phyloP scores from a whole-genome alignment of 2,797 vertebrate species.

The Danionella dracula region DNA sequence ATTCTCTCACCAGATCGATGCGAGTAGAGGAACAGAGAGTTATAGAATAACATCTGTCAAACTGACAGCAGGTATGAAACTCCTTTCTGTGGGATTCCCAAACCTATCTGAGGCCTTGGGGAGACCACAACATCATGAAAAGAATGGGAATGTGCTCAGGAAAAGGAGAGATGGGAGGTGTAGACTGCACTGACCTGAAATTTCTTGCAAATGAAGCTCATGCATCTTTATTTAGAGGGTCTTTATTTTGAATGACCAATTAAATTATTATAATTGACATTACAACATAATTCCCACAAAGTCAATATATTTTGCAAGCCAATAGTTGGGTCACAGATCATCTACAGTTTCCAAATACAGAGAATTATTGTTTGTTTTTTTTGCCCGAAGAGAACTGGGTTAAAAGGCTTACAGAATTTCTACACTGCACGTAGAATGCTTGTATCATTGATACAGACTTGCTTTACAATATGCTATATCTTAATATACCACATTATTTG shows the following conservation, averaged over 20 bases:
- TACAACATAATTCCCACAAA: too few species aligned
- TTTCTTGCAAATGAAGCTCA: neutral
- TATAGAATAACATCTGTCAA: slow-evolving; percentile 23
- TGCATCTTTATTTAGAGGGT: neutral
- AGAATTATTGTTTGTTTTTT: too few species aligned
- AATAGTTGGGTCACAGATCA: too few species aligned
- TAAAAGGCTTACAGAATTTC: too few species aligned
- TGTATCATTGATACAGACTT: too few species aligned
- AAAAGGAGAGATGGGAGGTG: neutral
- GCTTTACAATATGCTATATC: too few species aligned
- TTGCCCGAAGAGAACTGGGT: too few species aligned
- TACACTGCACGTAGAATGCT: too few species aligned
- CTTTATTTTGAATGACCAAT: neutral
- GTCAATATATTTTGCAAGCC: too few species aligned
- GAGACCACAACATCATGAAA: too few species aligned
- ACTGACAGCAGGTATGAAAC: slow-evolving; percentile 31
- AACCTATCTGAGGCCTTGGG: neutral
- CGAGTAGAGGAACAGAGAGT: slow-evolving; percentile 5
- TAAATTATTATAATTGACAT: neutral
- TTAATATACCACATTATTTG: too few species aligned
- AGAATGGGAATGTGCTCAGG: neutral
- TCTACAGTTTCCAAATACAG: too few species aligned
- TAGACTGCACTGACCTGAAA: neutral
- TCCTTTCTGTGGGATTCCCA: slow-evolving; percentile 5
- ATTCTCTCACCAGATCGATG: slow-evolving; percentile 15